Base-by-base conservation (phyloP, 2,113 vertebrate species). In the Labrus mixtus region DNA sequence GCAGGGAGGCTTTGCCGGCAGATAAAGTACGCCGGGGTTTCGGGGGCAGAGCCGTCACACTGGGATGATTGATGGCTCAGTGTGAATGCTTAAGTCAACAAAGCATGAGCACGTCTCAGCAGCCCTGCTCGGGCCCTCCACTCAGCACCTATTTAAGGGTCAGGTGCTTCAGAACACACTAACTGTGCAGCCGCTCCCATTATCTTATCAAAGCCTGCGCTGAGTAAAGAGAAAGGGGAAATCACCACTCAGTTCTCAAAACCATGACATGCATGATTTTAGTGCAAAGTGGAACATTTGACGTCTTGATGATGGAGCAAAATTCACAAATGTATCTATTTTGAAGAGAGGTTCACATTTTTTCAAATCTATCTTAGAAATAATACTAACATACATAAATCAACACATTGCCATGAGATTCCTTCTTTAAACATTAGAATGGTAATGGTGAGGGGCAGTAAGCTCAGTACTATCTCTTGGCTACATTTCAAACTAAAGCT, bases 41-140 rank as follows among this genome's bases (percentile, higher is more conserved):
- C 82, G 70, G 87, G 86, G 88, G 90, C 87, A 82, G 84, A 80
- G 23, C 87, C 83, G 93, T 94, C 94, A 94, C 90, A 76, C 55
- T 36, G 20, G 8, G 83, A 93, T 94, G 94, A 95, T 94, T 92
- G 94, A 95, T 95, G 94, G 93, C 92, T 83, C 71, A 70, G 87
- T 89, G 88, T 87, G 89, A 93, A 91, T 84, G 88, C 93, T 94
- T 93, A 93, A 93, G 92, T 94, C 94, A 95, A 95, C 94, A 94
- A 84, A 79, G 90, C 74, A 50, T 81, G 89, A 93, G 93, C 94
- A 94, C 93, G 93, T 92, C 90, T 77, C 79, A 33, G 86, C 90
- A 86, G 87, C 86, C 76, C 83, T 13, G 84, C 68, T 79, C 16
- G 36, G 73, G 80, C 82, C 76, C 86, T 85, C 81, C 90, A 84